Evolutionary conservation across 2,797 vertebrate genomes (phyloP).

Genomic region (Malacoctenus gilli): DNA sequence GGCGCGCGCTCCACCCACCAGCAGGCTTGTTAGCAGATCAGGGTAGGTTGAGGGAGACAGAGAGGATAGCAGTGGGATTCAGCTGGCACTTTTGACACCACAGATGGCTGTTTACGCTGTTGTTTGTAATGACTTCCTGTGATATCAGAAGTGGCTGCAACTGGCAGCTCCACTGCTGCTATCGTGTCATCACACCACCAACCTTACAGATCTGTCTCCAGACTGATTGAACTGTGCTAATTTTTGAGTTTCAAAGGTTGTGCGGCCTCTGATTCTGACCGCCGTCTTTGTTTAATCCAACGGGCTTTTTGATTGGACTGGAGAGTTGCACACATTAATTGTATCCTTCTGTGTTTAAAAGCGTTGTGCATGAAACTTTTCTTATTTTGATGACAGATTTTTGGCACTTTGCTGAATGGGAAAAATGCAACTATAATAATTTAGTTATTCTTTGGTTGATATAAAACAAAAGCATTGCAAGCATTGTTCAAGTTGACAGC

Average conservation of each 20-base stretch:
- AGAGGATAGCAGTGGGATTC: slow-evolving; percentile 47
- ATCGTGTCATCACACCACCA: slow-evolving; percentile 31
- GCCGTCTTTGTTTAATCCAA: not conserved
- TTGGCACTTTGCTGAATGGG: too few species aligned
- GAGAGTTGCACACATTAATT: too few species aligned
- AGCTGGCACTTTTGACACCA: slow-evolving; percentile 54
- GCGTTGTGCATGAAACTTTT: too few species aligned
- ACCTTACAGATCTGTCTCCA: slow-evolving; percentile 15
- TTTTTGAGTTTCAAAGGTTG: not conserved
- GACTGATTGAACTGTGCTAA: not conserved
- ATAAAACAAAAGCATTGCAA: too few species aligned
- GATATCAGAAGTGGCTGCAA: slow-evolving; percentile 36
- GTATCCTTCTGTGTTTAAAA: too few species aligned
- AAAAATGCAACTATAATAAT: too few species aligned
- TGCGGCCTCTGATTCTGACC: not conserved
- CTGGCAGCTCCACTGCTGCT: slow-evolving; percentile 27
- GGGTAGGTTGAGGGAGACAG: slow-evolving; percentile 27
- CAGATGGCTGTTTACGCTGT: slow-evolving; percentile 65
- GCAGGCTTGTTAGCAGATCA: slow-evolving; percentile 36
- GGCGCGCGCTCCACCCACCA: not conserved
- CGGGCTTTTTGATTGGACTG: too few species aligned
- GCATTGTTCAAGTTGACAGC: too few species aligned
- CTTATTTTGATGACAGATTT: too few species aligned
- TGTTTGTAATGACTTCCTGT: slow-evolving; percentile 54
- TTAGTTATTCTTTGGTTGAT: too few species aligned